phyloP scores from a whole-genome alignment of 2,888 invertebrate genomes.

The Alviniconcha strummeri region DNA sequence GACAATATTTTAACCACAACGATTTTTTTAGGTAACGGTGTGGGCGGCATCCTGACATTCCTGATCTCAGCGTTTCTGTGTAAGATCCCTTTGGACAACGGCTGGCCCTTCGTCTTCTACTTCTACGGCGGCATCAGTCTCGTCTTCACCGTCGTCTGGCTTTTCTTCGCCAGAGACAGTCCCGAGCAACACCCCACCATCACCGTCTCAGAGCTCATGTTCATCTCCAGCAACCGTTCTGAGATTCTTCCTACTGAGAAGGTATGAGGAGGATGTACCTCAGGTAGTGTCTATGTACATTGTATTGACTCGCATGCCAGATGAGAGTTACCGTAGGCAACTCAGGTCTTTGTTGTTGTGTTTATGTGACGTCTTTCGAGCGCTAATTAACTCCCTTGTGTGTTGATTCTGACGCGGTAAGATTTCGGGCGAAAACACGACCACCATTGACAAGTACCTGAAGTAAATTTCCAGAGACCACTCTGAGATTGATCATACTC shows the following conservation, averaged over 20 bases:
- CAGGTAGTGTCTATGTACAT: too few relatives aligned
- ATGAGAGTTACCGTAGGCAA: too few relatives aligned
- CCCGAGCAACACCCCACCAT: conserved; percentile 78
- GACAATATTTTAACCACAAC: too few relatives aligned
- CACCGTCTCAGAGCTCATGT: conserved; percentile 59
- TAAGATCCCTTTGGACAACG: conserved; percentile 75
- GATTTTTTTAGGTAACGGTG: conserved; percentile 59
- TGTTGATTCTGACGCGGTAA: too few relatives aligned
- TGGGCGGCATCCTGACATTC: conserved; percentile 83
- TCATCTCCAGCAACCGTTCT: conserved; percentile 23
- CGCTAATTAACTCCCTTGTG: too few relatives aligned
- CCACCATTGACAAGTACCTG: too few relatives aligned
- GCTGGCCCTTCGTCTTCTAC: conserved; percentile 80
- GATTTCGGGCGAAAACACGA: too few relatives aligned
- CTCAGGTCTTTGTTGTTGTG: too few relatives aligned
- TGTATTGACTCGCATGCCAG: too few relatives aligned
- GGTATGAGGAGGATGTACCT: not conserved
- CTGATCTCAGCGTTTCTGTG: conserved; percentile 78
- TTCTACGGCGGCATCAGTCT: conserved; percentile 69
- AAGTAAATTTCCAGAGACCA: too few relatives aligned
- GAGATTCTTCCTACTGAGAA: not conserved
- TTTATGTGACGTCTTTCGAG: too few relatives aligned
- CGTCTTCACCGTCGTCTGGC: conserved; percentile 64
- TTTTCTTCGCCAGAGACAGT: conserved; percentile 76
- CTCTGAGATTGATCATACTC: too few relatives aligned